phyloP scores from a whole-genome alignment of 2,888 invertebrate species.

The Leuctra nigra region DNA sequence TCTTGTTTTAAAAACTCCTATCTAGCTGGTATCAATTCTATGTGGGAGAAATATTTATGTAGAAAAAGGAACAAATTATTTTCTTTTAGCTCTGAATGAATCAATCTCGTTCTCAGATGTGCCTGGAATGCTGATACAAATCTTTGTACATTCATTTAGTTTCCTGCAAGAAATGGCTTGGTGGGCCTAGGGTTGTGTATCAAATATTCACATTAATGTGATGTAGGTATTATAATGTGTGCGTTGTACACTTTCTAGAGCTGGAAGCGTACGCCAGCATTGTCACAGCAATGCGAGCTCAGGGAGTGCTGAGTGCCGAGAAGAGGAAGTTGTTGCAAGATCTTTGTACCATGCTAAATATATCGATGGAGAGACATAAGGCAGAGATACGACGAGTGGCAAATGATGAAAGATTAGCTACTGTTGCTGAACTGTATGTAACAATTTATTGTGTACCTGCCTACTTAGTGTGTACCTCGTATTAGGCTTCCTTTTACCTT shows the following conservation, averaged over 20 bases:
- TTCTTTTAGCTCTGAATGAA: too few relatives aligned
- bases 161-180: too few relatives aligned
- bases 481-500: not conserved
- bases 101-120: too few relatives aligned
- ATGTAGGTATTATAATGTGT: too few relatives aligned
- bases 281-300: conserved; percentile 85
- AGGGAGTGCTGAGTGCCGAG: conserved; percentile 77
- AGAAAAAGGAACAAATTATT: too few relatives aligned
- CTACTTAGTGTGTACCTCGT: not conserved
- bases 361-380: conserved; percentile 84
- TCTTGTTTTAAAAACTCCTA: too few relatives aligned
- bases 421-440: conserved; percentile 83
- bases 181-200: too few relatives aligned
- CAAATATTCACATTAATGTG: too few relatives aligned
- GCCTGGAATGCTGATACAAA: too few relatives aligned
- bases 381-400: conserved; percentile 88
- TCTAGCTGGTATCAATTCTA: too few relatives aligned
- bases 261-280: conserved; percentile 87
- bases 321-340: conserved; percentile 80
- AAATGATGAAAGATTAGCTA: conserved; percentile 82
- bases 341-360: conserved; percentile 72
- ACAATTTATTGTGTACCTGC: not conserved
- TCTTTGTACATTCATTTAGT: too few relatives aligned
- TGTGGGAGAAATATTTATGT: too few relatives aligned
- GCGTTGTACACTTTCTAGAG: conserved; percentile 51